Conservation (phyloP, 2,888 invertebrate species). For the Macropis europaea region DNA sequence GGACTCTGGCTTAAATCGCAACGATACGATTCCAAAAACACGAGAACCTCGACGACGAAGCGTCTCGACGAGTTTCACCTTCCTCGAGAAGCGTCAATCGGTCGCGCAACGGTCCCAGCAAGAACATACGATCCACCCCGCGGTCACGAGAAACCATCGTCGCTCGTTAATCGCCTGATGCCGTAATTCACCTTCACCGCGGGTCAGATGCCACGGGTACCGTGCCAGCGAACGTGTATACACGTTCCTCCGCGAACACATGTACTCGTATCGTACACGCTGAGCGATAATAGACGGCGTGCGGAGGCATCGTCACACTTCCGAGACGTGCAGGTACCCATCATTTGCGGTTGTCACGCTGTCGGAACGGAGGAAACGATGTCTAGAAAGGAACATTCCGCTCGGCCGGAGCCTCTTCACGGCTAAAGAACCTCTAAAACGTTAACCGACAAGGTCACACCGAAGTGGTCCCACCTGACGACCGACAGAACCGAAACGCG, state of each 20-base stretch:
- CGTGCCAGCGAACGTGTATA: not conserved
- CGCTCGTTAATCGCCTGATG: constrained; percentile 48
- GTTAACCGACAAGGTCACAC: constrained; percentile 24
- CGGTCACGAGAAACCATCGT: constrained; percentile 41
- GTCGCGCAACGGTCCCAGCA: not conserved
- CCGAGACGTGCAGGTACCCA: not conserved
- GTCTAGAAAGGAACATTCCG: constrained; percentile 12
- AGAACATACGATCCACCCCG: constrained; percentile 26
- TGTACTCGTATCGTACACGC: not conserved
- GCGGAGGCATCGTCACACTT: no score
- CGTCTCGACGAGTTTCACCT: not conserved
- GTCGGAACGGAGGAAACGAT: not conserved
- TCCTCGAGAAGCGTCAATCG: constrained; percentile 29
- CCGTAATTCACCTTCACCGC: constrained; percentile 49
- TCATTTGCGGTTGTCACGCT: constrained; percentile 29
- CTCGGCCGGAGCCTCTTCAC: not conserved
- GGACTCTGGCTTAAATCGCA: constrained; percentile 18
- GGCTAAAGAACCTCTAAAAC: constrained; percentile 29
- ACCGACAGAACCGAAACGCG: no score
- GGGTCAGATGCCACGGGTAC: constrained; percentile 32
- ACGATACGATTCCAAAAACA: constrained; percentile 36
- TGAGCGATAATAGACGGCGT: no score
- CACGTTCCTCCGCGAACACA: not conserved
- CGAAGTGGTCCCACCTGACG: no score
- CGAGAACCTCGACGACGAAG: constrained; percentile 2